Evolutionary conservation across 2,888 invertebrate species (phyloP).

Genomic region (Pristionchus maxplancki): DNA sequence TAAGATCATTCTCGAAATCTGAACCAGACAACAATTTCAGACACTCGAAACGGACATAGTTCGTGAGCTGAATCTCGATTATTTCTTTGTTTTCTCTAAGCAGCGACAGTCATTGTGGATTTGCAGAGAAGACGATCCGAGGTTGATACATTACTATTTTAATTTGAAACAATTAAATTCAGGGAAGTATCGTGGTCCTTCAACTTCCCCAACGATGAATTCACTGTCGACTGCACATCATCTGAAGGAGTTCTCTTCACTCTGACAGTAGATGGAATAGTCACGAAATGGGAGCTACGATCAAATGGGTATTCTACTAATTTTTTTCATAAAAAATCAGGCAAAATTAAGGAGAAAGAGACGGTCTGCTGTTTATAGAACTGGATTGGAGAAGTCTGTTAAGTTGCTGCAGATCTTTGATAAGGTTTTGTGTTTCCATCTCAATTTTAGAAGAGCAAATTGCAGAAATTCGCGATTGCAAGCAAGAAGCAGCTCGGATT

Average conservation of each 20-base stretch:
- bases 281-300: conserved; percentile 65
- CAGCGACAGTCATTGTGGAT: conserved; percentile 30
- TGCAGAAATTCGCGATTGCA: conserved; percentile 48
- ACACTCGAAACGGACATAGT: conserved; percentile 27
- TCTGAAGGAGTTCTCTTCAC: conserved; percentile 55
- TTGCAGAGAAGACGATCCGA: conserved; percentile 41
- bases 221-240: conserved; percentile 18
- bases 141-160: neutral
- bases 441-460: neutral
- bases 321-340: too few relatives aligned
- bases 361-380: conserved; percentile 55
- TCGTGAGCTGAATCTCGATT: conserved; percentile 7
- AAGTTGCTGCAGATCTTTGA: conserved; percentile 54
- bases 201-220: conserved; percentile 8
- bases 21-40: neutral
- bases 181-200: conserved; percentile 26
- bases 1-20: neutral
- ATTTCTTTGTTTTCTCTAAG: conserved; percentile 39
- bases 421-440: neutral
- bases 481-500: conserved; percentile 43
- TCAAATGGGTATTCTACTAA: conserved; percentile 60
- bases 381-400: conserved; percentile 56
- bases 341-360: conserved; percentile 63
- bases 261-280: conserved; percentile 61
- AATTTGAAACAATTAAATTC: neutral